Base-by-base conservation (phyloP, 2,797 vertebrate genomes). In the Muraenolepis orangiensis region DNA sequence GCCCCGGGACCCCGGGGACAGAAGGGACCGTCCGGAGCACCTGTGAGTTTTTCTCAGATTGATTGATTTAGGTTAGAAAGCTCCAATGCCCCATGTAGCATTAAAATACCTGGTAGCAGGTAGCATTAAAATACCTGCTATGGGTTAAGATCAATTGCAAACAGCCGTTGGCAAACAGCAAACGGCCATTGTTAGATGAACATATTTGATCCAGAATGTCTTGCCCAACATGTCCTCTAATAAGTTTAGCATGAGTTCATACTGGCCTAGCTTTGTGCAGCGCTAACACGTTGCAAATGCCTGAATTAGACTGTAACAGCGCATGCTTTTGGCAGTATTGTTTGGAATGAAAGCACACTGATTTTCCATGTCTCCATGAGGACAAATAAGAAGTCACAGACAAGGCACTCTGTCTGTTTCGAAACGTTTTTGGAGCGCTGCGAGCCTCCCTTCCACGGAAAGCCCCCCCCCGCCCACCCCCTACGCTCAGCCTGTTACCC, bases 361-460 rank as follows among this genome's bases (percentile, higher is more conserved):
- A 91, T 90, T 94, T 93, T 94, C 93, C 93, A 93, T 82, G 71
- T 92, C 90, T 91, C 89, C 74, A 78, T 87, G 84, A 92, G 91
- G 89, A 93, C 87, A 93, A 92, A 90, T 88, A 91, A 87, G 91
- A 91, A 92, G 86, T 93, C 90, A 86, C 85, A 87, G 86, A 85
- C 87, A 80, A 90, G 82, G 82, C 86, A 91, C 91, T 93, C 84
- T 81, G 86, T 87, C 86, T 86, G 88, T 84, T 87, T 83, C 88
- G 86, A 90, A 91, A 78, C 77, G 69, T 87, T 92, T 81, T 92
- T 91, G 90, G 89, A 91, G 81, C 86, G 73, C 77, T 84, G 84
- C 70, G 42, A 76, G 76, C 80, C 80, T 85, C 71, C 79, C 76
- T 84, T 85, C 80, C 87, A 90, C 83, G 87, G 84, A 57, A 91